Percentiles rank a stretch among this genome's conserved stretches.
These are phyloP conservation scores for Zele albiditarsus DNA, from an alignment of 2,888 invertebrate species.

Conservation along the genomic window DNA sequence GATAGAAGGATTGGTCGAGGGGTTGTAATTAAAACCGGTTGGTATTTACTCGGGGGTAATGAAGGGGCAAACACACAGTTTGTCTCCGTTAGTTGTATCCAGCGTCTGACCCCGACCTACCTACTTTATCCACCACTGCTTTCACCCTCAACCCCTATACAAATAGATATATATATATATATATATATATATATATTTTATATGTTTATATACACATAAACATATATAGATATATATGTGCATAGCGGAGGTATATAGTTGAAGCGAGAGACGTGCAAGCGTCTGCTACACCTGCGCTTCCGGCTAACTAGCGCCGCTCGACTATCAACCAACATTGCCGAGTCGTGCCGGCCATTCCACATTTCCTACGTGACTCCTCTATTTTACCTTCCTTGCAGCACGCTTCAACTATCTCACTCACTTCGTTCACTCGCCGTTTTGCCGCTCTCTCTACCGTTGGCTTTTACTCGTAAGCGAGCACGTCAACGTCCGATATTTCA, in stretches of 20 bases:
- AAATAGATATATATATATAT: neutral
- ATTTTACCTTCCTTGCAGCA: neutral
- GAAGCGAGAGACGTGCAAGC: conserved; percentile 26
- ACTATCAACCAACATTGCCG: conserved; percentile 32
- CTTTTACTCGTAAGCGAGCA: neutral
- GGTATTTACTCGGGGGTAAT: conserved; percentile 70
- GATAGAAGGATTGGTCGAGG: conserved; percentile 47
- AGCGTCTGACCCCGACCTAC: conserved; percentile 52
- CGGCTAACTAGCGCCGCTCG: conserved; percentile 21
- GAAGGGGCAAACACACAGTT: conserved; percentile 70
- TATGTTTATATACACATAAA: neutral
- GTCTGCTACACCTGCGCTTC: conserved; percentile 32
- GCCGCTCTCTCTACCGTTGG: conserved; percentile 1
- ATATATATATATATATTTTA: conserved; percentile 9
- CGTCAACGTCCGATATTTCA: neutral
- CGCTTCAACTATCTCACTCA: conserved; percentile 61
- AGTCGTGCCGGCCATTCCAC: conserved; percentile 30
- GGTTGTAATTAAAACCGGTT: conserved; percentile 71
- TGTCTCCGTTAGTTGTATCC: conserved; percentile 68
- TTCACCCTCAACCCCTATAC: neutral
- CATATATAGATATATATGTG: neutral
- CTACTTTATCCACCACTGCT: conserved; percentile 49
- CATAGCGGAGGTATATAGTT: neutral
- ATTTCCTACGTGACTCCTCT: conserved; percentile 4
- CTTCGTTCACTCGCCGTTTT: conserved; percentile 41